Percentiles rank a stretch among this genome's conserved stretches.
These are phyloP conservation scores for Agrilus cyanescens DNA, from an alignment of 2,888 invertebrate genomes.

Conservation along the genomic window DNA sequence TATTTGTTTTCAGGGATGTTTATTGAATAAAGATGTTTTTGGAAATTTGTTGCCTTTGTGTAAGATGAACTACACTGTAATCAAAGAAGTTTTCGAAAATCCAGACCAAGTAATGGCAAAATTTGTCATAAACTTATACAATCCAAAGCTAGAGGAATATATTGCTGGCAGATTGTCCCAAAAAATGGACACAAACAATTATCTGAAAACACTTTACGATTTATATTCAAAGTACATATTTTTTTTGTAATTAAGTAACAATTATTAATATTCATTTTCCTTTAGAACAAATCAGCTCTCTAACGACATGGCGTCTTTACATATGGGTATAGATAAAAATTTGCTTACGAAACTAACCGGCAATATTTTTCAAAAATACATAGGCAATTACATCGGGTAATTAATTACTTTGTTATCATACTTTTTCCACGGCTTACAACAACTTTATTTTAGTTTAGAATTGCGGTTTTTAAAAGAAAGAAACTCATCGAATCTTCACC, in stretches of 20 bases:
- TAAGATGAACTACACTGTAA: conserved; percentile 70
- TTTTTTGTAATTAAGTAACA: conserved; percentile 1
- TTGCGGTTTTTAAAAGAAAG: conserved; percentile 66
- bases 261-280: conserved; percentile 16
- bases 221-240: conserved; percentile 67
- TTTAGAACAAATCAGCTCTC: conserved; percentile 64
- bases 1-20: conserved; percentile 55
- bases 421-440: conserved; percentile 5
- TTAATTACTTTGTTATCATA: conserved; percentile 15
- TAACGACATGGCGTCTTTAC: conserved; percentile 57
- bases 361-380: conserved; percentile 68
- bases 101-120: conserved; percentile 97
- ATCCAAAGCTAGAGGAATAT: conserved; percentile 76
- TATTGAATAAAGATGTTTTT: conserved; percentile 82
- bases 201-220: conserved; percentile 78
- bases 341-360: conserved; percentile 66
- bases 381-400: conserved; percentile 65
- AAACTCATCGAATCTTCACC: conserved; percentile 60
- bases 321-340: conserved; percentile 68
- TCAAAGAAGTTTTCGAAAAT: conserved; percentile 84
- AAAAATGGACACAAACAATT: conserved; percentile 74
- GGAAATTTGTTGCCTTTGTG: conserved; percentile 82
- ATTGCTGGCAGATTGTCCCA: conserved; percentile 72
- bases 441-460: conserved; percentile 46
- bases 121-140: conserved; percentile 92